Evolutionary conservation across 2,888 invertebrate genomes (phyloP).

Genomic region (Sialis fuliginosa): DNA sequence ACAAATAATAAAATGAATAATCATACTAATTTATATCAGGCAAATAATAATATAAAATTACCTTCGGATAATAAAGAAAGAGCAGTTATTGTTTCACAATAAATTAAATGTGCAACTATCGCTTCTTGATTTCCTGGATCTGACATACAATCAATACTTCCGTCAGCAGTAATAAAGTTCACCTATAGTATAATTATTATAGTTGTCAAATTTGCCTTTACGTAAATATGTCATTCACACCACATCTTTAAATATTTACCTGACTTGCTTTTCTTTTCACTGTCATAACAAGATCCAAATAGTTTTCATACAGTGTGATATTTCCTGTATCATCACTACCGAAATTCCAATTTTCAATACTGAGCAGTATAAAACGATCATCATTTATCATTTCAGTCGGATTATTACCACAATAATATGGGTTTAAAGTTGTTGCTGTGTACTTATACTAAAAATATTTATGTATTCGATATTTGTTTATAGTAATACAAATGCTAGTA

Average conservation of each 20-base stretch:
- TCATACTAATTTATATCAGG: not conserved
- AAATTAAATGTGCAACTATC: conserved; percentile 59
- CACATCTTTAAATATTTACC: conserved; percentile 16
- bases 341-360: conserved; percentile 69
- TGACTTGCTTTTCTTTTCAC: conserved; percentile 28
- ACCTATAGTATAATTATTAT: conserved; percentile 26
- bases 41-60: conserved; percentile 13
- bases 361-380: conserved; percentile 67
- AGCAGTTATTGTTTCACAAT: conserved; percentile 67
- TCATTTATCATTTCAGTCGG: conserved; percentile 55
- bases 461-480: not conserved
- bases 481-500: not conserved
- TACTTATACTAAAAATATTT: conserved; percentile 52
- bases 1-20: conserved; percentile 14
- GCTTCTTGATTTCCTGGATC: conserved; percentile 77
- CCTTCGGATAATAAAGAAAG: conserved; percentile 45
- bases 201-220: not conserved
- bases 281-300: conserved; percentile 37
- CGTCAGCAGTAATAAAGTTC: conserved; percentile 75
- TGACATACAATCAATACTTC: conserved; percentile 75
- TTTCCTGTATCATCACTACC: conserved; percentile 76
- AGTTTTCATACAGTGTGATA: conserved; percentile 51
- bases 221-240: conserved; percentile 10
- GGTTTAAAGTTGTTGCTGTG: conserved; percentile 76
- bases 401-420: conserved; percentile 78